Conservation (phyloP, 2,113 vertebrate genomes). For the Romanogobio albipinnatus region DNA sequence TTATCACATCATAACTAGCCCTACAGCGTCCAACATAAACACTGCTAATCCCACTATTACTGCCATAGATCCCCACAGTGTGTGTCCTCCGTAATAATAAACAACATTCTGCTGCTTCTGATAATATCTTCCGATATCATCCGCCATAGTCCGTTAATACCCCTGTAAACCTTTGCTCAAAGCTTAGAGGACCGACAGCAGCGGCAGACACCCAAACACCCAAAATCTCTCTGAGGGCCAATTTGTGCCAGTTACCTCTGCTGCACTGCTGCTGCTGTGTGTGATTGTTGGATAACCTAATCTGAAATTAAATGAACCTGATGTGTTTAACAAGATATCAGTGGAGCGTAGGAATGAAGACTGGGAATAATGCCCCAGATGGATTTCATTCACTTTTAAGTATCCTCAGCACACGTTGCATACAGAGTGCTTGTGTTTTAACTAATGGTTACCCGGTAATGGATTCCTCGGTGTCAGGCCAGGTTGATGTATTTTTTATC, state of each 20-base stretch:
- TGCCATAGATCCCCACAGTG: slow-evolving; percentile 60
- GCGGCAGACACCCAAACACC: slow-evolving; percentile 59
- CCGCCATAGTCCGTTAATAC: slow-evolving; percentile 68
- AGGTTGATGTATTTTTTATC: slow-evolving; percentile 34
- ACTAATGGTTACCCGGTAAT: neutral
- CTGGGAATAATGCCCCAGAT: slow-evolving; percentile 20
- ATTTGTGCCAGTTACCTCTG: slow-evolving; percentile 33
- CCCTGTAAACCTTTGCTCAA: slow-evolving; percentile 58
- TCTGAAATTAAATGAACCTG: slow-evolving; percentile 22
- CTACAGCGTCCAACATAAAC: slow-evolving; percentile 65
- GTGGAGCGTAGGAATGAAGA: slow-evolving; percentile 10
- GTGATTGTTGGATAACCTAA: slow-evolving; percentile 27
- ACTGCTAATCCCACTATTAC: slow-evolving; percentile 63
- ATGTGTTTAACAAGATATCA: slow-evolving; percentile 1
- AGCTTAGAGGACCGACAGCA: slow-evolving; percentile 56
- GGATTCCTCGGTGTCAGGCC: slow-evolving; percentile 2
- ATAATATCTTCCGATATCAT: slow-evolving; percentile 65
- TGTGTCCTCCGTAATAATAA: slow-evolving; percentile 53
- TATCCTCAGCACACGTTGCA: neutral
- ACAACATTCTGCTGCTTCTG: slow-evolving; percentile 51
- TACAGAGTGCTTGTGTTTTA: slow-evolving; percentile 10
- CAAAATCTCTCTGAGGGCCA: slow-evolving; percentile 47
- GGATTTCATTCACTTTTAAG: neutral
- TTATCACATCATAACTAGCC: slow-evolving; percentile 45
- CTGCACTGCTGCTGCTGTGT: neutral